phyloP scores from a whole-genome alignment of 92 coral and sea anemone species.

The Scolanthus callimorphus region DNA sequence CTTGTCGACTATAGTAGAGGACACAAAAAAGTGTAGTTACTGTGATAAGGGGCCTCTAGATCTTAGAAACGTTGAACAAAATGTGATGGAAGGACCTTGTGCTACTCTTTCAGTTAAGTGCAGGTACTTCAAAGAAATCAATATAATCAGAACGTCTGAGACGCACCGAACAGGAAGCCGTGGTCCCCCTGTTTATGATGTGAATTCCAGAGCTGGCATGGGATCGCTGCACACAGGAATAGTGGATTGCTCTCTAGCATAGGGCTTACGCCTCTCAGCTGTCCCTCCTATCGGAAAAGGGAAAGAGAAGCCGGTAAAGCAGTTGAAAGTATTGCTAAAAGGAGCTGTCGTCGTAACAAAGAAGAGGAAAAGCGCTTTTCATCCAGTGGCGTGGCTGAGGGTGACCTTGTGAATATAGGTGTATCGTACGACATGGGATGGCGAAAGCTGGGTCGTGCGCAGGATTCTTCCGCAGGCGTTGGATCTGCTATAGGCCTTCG shows the following conservation, averaged over 20 bases:
- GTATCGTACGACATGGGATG: constrained; percentile 33
- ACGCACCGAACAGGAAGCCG: constrained; percentile 16
- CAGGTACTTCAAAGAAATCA: background rate
- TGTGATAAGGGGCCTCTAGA: constrained; percentile 10
- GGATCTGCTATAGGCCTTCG: constrained; percentile 22
- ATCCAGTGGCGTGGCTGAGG: background rate
- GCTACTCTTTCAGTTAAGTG: constrained; percentile 4
- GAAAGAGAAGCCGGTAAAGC: constrained; percentile 22
- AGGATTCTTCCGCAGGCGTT: constrained; percentile 27
- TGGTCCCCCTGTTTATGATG: constrained; percentile 6
- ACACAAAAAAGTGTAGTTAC: constrained; percentile 1
- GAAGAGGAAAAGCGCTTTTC: constrained; percentile 11
- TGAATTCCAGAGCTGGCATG: constrained; percentile 22
- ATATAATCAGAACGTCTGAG: constrained; percentile 1
- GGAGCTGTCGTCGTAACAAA: constrained; percentile 1
- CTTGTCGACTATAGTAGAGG: background rate
- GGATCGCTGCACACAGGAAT: constrained; percentile 22
- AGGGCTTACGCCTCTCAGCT: constrained; percentile 10
- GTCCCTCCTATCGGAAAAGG: constrained; percentile 13
- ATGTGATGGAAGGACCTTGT: no score
- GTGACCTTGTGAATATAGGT: constrained; percentile 1
- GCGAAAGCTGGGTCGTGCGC: constrained; percentile 11
- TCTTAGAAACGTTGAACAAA: no score
- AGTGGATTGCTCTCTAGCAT: constrained; percentile 7
- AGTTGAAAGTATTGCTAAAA: constrained; percentile 14